A percentile compares a stretch with the other conserved stretches of the same genome.
These are phyloP conservation scores for Echeneis naucrates DNA, from an alignment of 2,797 vertebrate genomes.

Conservation along the genomic window DNA sequence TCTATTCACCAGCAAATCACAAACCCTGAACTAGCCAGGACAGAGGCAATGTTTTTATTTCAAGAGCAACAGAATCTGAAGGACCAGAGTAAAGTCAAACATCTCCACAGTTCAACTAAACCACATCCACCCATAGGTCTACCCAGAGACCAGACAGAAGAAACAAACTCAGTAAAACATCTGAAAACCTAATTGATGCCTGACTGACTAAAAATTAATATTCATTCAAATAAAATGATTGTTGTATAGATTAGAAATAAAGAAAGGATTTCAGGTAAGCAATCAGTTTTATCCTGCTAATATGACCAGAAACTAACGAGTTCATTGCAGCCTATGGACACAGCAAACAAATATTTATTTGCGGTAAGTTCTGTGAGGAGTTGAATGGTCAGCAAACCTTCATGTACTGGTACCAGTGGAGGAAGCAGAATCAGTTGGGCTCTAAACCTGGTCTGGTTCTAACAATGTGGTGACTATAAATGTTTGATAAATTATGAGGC, in stretches of 20 bases:
- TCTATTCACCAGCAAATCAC: slow-evolving; percentile 41
- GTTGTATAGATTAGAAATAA: too few relatives aligned
- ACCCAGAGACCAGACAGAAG: not conserved
- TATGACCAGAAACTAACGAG: not conserved
- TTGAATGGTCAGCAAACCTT: not conserved
- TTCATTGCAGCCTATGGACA: not conserved
- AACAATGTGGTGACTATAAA: not conserved
- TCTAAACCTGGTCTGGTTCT: not conserved
- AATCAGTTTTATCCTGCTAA: not conserved
- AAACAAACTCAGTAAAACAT: too few relatives aligned
- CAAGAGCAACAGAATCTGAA: not conserved
- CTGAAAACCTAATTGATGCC: too few relatives aligned
- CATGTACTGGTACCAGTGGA: not conserved
- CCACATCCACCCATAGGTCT: too few relatives aligned
- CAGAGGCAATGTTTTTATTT: not conserved
- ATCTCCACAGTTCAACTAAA: too few relatives aligned
- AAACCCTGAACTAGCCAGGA: slow-evolving; percentile 11
- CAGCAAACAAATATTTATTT: not conserved
- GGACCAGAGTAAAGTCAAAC: not conserved
- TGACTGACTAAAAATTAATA: too few relatives aligned
- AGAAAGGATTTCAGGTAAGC: too few relatives aligned
- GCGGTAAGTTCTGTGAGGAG: too few relatives aligned
- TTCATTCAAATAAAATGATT: too few relatives aligned
- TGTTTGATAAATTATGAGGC: not conserved
- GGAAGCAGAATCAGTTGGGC: not conserved